Evolutionary conservation across 2,113 vertebrate genomes (phyloP).

Genomic region (Promerops cafer): DNA sequence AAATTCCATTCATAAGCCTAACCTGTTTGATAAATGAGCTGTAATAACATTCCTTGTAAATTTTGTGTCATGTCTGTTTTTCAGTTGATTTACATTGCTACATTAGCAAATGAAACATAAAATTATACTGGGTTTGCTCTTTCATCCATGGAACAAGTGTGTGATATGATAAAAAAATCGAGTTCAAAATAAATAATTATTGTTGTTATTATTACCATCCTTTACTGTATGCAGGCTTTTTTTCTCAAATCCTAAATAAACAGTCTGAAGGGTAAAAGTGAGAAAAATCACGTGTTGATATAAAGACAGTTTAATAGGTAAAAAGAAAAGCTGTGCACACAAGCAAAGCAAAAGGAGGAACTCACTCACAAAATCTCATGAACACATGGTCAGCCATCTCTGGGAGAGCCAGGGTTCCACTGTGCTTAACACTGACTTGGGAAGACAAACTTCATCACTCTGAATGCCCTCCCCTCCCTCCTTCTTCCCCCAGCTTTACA

Average conservation of each 20-base stretch:
- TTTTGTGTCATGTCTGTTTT: background rate
- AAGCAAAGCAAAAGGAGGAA: background rate
- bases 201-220: background rate
- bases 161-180: background rate
- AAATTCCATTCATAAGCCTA: background rate
- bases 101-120: conserved; percentile 25
- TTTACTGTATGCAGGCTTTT: background rate
- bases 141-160: background rate
- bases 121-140: background rate
- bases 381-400: background rate
- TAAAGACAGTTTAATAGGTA: background rate
- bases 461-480: background rate
- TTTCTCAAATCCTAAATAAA: background rate
- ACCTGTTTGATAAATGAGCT: background rate
- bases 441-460: background rate
- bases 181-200: background rate
- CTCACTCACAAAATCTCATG: background rate
- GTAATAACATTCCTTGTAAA: background rate
- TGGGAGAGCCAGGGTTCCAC: background rate
- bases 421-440: background rate
- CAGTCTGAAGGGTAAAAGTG: background rate
- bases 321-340: too few species aligned
- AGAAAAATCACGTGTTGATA: background rate
- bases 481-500: background rate
- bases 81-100: background rate